Evolutionary conservation across 2,113 vertebrate species (phyloP).

Genomic region (Chelonoidis abingdonii): DNA sequence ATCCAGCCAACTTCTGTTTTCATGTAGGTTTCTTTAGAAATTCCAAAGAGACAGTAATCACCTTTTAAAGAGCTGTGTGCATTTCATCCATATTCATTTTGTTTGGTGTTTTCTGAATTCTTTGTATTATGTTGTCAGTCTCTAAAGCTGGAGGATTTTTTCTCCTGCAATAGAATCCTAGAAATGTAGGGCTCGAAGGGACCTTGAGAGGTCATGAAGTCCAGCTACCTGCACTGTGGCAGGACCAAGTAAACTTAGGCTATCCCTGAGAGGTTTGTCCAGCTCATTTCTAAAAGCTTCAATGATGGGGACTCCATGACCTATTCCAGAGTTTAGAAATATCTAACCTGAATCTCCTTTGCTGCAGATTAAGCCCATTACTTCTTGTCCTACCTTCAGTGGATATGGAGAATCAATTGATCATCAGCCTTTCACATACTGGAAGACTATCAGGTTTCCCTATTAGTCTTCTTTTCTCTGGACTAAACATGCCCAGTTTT

Average conservation of each 20-base stretch:
- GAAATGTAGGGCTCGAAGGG: not conserved
- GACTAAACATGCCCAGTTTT: not conserved
- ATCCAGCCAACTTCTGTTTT: not conserved
- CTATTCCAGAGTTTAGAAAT: not conserved
- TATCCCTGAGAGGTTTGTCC: not conserved
- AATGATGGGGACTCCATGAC: not conserved
- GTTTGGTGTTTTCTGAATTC: rapidly evolving
- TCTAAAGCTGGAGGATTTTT: not conserved
- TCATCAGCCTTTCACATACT: not conserved
- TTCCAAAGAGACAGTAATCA: rapidly evolving
- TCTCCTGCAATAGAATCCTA: not conserved
- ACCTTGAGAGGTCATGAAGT: not conserved
- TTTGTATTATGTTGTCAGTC: not conserved
- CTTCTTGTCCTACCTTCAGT: not conserved
- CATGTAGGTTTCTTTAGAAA: not conserved
- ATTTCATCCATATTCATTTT: not conserved
- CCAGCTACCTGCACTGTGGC: not conserved
- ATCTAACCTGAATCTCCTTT: not conserved
- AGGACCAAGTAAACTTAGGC: not conserved
- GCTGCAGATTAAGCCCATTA: not conserved
- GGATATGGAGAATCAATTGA: not conserved
- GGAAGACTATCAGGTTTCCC: not conserved
- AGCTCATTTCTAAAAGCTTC: not conserved
- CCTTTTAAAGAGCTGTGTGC: not conserved
- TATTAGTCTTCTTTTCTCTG: not conserved